Evolutionary conservation across 2,888 invertebrate species (phyloP).

Genomic region (Hymenopus coronatus): DNA sequence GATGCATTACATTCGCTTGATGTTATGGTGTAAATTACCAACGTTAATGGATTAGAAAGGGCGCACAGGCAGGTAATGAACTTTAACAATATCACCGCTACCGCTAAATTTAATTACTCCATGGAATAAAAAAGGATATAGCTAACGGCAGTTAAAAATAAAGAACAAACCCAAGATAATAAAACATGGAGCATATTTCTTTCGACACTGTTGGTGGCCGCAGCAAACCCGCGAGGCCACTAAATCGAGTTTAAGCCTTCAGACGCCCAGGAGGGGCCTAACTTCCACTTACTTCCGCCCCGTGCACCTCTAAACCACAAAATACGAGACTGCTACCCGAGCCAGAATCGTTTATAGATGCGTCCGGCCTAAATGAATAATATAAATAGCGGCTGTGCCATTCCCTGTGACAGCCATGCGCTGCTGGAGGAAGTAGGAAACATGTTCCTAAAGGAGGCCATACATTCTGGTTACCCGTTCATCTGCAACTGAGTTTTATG

Average conservation of each 20-base stretch:
- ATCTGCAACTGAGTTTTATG: not conserved
- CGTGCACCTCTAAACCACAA: not conserved
- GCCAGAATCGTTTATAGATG: not conserved
- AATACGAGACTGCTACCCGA: not conserved
- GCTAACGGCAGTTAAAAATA: not conserved
- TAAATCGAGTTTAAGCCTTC: not conserved
- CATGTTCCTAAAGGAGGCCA: not conserved
- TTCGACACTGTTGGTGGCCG: not conserved
- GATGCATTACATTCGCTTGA: not conserved
- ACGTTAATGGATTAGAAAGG: not conserved
- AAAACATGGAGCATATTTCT: not conserved
- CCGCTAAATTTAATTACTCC: not conserved
- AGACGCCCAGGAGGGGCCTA: not conserved
- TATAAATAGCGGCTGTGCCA: not conserved
- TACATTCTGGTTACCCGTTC: not conserved
- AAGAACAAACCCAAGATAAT: not conserved
- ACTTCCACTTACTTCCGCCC: not conserved
- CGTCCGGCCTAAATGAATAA: not conserved
- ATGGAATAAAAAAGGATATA: not conserved
- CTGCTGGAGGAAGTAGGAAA: not conserved
- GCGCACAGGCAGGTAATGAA: not conserved
- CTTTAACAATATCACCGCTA: not conserved
- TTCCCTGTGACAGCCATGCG: not conserved
- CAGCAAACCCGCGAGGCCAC: no score
- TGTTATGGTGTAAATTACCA: not conserved